phyloP scores from a whole-genome alignment of 2,113 vertebrate species.

The Amphiprion percula region DNA sequence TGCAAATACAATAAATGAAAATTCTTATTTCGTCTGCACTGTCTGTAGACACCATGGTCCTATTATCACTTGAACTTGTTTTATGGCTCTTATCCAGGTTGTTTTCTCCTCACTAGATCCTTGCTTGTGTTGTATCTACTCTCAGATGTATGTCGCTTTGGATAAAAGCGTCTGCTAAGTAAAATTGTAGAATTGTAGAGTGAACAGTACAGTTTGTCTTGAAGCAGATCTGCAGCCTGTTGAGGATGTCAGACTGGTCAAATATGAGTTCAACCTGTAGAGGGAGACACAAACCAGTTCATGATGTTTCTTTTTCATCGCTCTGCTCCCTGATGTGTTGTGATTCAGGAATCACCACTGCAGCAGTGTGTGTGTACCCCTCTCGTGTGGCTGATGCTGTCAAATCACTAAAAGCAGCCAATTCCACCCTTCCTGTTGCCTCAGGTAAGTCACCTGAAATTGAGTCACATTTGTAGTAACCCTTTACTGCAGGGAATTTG shows the following conservation, averaged over 20 bases:
- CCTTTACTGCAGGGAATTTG: not conserved
- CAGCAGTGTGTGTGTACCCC: slow-evolving; percentile 94
- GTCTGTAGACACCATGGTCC: too few relatives aligned
- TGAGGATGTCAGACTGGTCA: not conserved
- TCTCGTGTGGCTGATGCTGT: slow-evolving; percentile 91
- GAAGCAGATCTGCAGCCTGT: too few relatives aligned
- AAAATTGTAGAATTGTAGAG: too few relatives aligned
- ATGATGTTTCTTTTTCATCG: not conserved
- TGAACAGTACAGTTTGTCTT: not conserved
- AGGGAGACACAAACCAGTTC: slow-evolving; percentile 53
- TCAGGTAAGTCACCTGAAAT: slow-evolving; percentile 85
- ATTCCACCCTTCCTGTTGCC: slow-evolving; percentile 90
- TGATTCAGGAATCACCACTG: slow-evolving; percentile 88
- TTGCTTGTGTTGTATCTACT: too few relatives aligned
- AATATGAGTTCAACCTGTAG: slow-evolving; percentile 25
- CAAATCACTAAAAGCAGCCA: slow-evolving; percentile 85
- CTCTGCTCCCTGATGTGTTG: not conserved
- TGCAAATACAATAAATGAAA: too few relatives aligned
- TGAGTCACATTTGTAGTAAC: not conserved
- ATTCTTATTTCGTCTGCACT: too few relatives aligned
- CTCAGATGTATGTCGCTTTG: too few relatives aligned
- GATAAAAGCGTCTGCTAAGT: too few relatives aligned
- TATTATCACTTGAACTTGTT: too few relatives aligned
- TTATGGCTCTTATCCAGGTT: too few relatives aligned
- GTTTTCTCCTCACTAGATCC: too few relatives aligned